Conservation (phyloP, 2,113 vertebrate genomes). For the Cheirogaleus medius region DNA sequence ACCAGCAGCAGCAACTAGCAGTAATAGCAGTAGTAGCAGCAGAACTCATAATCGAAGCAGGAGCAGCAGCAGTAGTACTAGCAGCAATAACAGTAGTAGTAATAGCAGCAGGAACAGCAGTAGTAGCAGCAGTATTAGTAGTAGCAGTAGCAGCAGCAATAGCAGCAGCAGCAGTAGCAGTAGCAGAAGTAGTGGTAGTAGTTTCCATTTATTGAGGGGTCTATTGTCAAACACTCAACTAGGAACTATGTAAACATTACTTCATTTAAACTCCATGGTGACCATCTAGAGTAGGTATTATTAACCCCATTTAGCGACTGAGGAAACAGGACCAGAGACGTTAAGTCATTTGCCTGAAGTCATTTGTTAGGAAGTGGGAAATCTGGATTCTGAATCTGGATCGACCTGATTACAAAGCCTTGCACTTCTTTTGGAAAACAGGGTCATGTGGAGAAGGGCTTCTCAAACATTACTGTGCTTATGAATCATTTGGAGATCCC, state of each 20-base stretch:
- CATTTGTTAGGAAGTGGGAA: not conserved
- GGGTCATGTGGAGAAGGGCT: not conserved
- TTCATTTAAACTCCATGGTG: not conserved
- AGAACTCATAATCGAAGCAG: not conserved
- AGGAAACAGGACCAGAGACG: not conserved
- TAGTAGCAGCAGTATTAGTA: accelerated
- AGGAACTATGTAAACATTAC: not conserved
- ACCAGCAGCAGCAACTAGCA: not conserved
- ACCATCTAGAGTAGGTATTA: not conserved
- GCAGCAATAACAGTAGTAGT: accelerated
- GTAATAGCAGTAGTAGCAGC: not conserved
- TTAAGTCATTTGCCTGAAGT: not conserved
- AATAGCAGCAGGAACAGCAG: not conserved
- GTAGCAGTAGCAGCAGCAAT: not conserved
- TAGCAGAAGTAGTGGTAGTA: not conserved
- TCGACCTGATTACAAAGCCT: not conserved
- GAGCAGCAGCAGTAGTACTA: not conserved
- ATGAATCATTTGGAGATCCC: not conserved
- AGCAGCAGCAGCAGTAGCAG: not conserved
- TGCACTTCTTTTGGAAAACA: not conserved
- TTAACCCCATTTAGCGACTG: not conserved
- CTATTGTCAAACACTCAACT: not conserved
- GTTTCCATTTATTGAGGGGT: not conserved
- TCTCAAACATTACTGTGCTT: not conserved
- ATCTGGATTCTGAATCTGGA: conserved; percentile 9